These are phyloP conservation scores for Macaria liturata DNA, from an alignment of 2,888 invertebrate species.

Conservation along the genomic window DNA sequence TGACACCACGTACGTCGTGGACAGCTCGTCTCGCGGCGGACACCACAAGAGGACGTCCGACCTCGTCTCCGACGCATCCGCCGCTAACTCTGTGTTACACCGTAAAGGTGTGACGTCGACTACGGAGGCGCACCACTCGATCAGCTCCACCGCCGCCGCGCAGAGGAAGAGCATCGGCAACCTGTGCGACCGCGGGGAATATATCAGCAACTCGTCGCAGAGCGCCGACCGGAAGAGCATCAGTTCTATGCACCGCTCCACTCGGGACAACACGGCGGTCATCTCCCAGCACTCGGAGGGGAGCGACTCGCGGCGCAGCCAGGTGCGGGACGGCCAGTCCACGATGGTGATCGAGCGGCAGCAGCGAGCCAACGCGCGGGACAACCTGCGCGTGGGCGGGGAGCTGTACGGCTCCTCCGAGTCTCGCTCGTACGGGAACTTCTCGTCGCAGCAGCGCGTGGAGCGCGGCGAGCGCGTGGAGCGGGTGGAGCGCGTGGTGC, in stretches of 20 bases:
- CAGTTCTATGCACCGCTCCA: conserved; percentile 90
- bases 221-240: conserved; percentile 89
- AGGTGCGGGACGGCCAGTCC: conserved; percentile 80
- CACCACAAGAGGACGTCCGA: conserved; percentile 90
- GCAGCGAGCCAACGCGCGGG: conserved; percentile 83
- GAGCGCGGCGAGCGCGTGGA: conserved; percentile 85
- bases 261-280: conserved; percentile 77
- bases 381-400: conserved; percentile 88
- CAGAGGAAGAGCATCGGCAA: conserved; percentile 92
- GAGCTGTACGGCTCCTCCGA: conserved; percentile 90
- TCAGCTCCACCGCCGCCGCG: conserved; percentile 89
- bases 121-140: conserved; percentile 89
- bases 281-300: conserved; percentile 79
- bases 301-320: conserved; percentile 59
- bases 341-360: conserved; percentile 83
- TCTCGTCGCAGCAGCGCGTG: conserved; percentile 77
- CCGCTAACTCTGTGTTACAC: conserved; percentile 90
- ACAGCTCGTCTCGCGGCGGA: conserved; percentile 62
- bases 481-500: conserved; percentile 83
- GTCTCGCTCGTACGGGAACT: conserved; percentile 87
- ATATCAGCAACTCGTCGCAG: conserved; percentile 85
- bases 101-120: conserved; percentile 87
- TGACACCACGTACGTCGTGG: conserved; percentile 41
- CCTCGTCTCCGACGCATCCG: conserved; percentile 88
- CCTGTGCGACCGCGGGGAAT: conserved; percentile 88